Base-by-base conservation (phyloP, 2,113 vertebrate genomes). In the Oreotragus oreotragus region DNA sequence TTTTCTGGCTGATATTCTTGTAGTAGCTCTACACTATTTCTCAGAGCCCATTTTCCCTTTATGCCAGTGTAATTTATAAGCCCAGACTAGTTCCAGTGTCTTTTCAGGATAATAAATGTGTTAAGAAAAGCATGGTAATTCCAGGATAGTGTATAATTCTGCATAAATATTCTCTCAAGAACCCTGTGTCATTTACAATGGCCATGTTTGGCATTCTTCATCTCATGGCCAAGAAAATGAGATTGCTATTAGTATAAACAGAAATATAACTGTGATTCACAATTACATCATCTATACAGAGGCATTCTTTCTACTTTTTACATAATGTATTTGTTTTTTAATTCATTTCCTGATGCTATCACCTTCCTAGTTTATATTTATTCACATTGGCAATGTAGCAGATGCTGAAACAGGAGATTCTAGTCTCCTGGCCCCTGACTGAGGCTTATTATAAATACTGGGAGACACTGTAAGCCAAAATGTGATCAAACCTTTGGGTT, bases 111-210 rank as follows among this genome's bases (percentile, higher is more conserved):
- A 97, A 85, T 58, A 90, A 95, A 95, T 92, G 17, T 76, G 76
- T 94, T 83, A 55, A 96, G 88, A 81, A 97, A 93, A 88, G 16
- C 66, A 86, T 81, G n/a, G 15, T 88, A 81, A 97, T 88, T 90
- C 66, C 83, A 94, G 43, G 33, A 39, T 73, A 53, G 76, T 81
- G 30, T 90, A n/a, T 70, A 96, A 87, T 96, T 96, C 85, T 57
- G 49, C 66, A 94, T 95, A 95, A 80, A 96, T 89, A 85, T 49
- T 70, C 25, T 95, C 51, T 88, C 47, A 57, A 91, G 77, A 94
- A 93, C n/a, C 13, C 36, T 57, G 14, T 95, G 91, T 45, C 88
- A 97, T 51, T 96, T 88, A 64, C 28, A 94, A 36, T 66, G 45
- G 28, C 81, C 43, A 81, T 55, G 64, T 73, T 88, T 92, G 55